Evolutionary conservation across 1,140 invertebrate genomes (phyloP), one percentile per base, ranked within the genome.

Genomic region (Drosophila watanabei): DNA sequence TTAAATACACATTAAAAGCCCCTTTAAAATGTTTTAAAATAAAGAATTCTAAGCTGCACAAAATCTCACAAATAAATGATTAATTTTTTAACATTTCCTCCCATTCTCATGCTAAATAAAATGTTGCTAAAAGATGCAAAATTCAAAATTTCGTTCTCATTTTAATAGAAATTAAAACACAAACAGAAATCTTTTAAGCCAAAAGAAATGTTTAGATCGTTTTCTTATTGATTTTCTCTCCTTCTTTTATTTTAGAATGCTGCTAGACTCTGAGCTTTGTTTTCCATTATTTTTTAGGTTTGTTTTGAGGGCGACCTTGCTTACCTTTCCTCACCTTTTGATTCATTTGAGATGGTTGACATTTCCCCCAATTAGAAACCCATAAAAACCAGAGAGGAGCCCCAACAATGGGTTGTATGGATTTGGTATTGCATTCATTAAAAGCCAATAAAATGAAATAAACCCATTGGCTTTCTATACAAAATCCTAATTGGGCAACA

Each of bases 381-480:
- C 65, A 83, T 83, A 75, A 83, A 82, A 82, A 69, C 64, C 52
- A 56, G 49, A 59, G 60, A 16, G 13, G 60, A 16, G 13, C 7
- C 13, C 30, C 57, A 58, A 80, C 61, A 81, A 75, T 72, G 76
- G 61, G 9, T 62, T 45, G 52, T 46, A 60, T 46, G 56, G 65
- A 63, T 58, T 70, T 63, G 75, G 80, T 60, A 77, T 78, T 79
- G 80, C 80, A 77, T 88, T 87, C 80, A 87, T 87, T 88, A 87
- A 87, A 77, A 83, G 51, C 39, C 76, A 73, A 87, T 87, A 82
- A 87, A 83, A 82, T 75, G 51, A 87, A 87, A 88, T 88, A 87
- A 87, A 87, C 83, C 79, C 83, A 87, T 88, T 87, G 83, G 57
- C 76, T 87, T 87, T 87, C 83, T 87, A 87, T 83, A 82, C 65